Evolutionary conservation across 2,113 vertebrate species (phyloP).

Genomic region (Herpailurus yagouaroundi): DNA sequence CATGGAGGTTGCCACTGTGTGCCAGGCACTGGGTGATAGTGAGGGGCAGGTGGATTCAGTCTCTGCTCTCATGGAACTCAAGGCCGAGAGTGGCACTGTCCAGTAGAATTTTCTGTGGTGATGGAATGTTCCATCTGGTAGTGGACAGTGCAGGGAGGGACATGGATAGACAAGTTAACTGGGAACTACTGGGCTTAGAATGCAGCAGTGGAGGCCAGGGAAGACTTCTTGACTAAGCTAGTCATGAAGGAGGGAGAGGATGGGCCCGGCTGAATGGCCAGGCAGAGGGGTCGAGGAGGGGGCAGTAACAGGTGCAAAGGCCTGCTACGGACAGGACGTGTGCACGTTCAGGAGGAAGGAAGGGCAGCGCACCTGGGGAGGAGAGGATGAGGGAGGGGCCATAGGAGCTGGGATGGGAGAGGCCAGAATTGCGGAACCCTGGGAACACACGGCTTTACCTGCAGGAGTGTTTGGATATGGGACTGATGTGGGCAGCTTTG

Average conservation of each 20-base stretch:
- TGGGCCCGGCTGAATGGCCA: not conserved
- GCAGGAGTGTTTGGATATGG: not conserved
- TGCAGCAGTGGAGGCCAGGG: too few relatives aligned
- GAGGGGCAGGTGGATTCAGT: not conserved
- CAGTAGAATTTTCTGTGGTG: not conserved
- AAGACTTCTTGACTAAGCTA: not conserved
- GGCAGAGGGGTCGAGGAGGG: not conserved
- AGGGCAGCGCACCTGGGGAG: accelerated
- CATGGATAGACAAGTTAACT: not conserved
- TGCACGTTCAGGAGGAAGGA: not conserved
- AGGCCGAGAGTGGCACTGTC: accelerated
- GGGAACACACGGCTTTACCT: not conserved
- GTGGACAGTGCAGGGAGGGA: not conserved
- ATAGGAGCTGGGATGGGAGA: not conserved
- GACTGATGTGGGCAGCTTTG: not conserved
- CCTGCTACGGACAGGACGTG: not conserved
- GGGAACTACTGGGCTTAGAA: not conserved
- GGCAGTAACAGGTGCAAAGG: not conserved
- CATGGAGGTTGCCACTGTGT: not conserved
- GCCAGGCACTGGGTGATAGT: not conserved
- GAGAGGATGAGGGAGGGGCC: not conserved
- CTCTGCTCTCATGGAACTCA: not conserved
- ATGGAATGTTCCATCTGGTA: not conserved
- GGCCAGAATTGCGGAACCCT: not conserved
- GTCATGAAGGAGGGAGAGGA: not conserved